Conservation (phyloP, 2,888 invertebrate species). For the Rhagium mordax region DNA sequence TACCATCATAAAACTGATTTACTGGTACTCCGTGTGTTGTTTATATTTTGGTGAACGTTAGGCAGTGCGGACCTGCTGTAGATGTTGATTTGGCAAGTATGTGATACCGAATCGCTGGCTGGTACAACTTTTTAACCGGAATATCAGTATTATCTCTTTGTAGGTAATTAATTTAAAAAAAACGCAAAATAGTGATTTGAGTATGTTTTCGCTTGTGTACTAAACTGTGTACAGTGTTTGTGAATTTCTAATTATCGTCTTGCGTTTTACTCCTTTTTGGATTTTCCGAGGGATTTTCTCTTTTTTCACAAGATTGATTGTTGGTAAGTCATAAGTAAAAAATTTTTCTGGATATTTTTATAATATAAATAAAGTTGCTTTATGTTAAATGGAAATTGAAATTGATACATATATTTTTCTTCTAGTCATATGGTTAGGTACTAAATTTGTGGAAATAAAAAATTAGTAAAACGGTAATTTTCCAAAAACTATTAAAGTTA, state of each 20-base stretch:
- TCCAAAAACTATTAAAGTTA: no score
- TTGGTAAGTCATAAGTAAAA: background rate
- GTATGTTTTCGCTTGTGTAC: background rate
- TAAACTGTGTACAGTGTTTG: background rate
- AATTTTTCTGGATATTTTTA: no score
- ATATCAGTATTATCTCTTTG: no score
- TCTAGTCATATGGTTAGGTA: no score
- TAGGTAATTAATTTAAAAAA: background rate
- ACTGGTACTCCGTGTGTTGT: slow-evolving; percentile 46
- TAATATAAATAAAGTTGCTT: no score
- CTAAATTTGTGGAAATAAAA: no score
- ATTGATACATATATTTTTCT: no score
- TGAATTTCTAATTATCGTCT: background rate
- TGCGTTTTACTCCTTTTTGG: background rate
- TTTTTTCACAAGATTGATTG: background rate
- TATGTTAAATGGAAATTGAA: no score
- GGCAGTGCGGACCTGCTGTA: background rate
- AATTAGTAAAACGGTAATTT: no score
- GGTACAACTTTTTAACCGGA: background rate
- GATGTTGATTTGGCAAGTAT: background rate
- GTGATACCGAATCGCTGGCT: background rate
- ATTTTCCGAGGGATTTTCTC: no score
- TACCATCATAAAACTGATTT: slow-evolving; percentile 45
- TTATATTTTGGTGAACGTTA: slow-evolving; percentile 48
- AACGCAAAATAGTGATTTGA: background rate